Evolutionary conservation across 2,113 vertebrate species (phyloP).

Genomic region (Cisticola juncidis): DNA sequence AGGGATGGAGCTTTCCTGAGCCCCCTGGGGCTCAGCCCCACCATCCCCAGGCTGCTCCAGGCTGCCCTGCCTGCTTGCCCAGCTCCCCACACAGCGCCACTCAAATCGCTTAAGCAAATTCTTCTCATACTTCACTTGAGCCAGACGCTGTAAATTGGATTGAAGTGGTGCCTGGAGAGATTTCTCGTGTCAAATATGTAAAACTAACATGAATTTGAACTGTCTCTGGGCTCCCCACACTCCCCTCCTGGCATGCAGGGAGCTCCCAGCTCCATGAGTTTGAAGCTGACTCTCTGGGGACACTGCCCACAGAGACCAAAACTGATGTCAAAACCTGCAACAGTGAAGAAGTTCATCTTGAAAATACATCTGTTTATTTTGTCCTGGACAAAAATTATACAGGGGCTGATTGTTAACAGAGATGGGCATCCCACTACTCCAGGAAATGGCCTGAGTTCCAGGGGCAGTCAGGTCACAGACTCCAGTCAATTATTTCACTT

Average conservation of each 20-base stretch:
- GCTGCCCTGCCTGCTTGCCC: neutral
- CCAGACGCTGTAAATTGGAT: neutral
- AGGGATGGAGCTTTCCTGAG: neutral
- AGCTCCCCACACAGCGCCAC: neutral
- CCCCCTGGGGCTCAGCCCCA: neutral
- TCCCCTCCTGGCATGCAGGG: neutral
- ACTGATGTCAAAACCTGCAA: neutral
- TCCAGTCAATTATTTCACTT: neutral
- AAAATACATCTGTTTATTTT: neutral
- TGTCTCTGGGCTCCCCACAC: neutral
- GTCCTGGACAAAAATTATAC: neutral
- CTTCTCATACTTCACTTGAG: neutral
- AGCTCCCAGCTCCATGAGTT: rapidly evolving
- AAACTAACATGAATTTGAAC: neutral
- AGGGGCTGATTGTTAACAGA: neutral
- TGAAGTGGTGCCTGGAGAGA: neutral
- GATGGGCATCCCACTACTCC: neutral
- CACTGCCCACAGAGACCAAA: neutral
- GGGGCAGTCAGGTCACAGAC: neutral
- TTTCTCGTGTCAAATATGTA: neutral
- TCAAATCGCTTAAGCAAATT: neutral
- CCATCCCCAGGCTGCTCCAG: rapidly evolving
- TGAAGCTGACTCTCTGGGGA: neutral
- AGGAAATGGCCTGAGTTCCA: neutral
- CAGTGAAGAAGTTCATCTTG: neutral